phyloP scores from a whole-genome alignment of 1,140 invertebrate species.

The Kradibia gibbosae region DNA sequence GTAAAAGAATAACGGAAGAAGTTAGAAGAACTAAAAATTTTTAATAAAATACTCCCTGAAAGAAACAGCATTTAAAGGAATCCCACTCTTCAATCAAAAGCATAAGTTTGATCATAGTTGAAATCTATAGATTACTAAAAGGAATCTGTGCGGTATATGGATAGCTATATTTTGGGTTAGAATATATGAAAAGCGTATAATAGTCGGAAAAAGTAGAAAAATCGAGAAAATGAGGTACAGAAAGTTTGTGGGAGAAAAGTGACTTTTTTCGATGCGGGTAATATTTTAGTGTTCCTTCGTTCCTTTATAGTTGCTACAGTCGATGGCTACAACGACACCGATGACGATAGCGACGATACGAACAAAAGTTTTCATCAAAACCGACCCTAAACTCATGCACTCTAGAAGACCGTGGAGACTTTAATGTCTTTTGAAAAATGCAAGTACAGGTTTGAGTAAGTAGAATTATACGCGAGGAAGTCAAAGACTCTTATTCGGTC shows the following conservation, averaged over 20 bases:
- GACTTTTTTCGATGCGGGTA: slow-evolving; percentile 58
- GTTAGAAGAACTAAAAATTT: slow-evolving; percentile 13
- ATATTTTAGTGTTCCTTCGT: slow-evolving; percentile 58
- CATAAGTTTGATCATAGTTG: slow-evolving; percentile 36
- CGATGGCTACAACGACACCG: not conserved
- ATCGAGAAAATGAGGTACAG: slow-evolving; percentile 32
- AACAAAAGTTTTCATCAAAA: slow-evolving; percentile 57
- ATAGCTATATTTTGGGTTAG: slow-evolving; percentile 16
- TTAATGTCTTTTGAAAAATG: slow-evolving; percentile 51
- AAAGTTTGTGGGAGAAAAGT: slow-evolving; percentile 57
- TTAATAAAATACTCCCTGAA: not conserved
- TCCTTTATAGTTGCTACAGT: slow-evolving; percentile 51
- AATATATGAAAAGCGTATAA: slow-evolving; percentile 7
- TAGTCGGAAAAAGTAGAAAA: not conserved
- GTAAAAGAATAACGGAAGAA: not conserved
- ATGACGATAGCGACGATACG: not conserved
- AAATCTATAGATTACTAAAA: slow-evolving; percentile 35
- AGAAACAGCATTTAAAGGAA: not conserved
- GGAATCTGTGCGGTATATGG: slow-evolving; percentile 24
- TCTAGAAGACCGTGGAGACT: slow-evolving; percentile 43
- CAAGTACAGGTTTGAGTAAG: slow-evolving; percentile 8
- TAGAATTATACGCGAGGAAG: not conserved
- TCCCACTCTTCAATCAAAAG: not conserved
- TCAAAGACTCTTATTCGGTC: not conserved
- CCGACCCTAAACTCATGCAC: not conserved